Base-by-base conservation (phyloP, 2,888 invertebrate genomes). In the Spilarctia lutea region DNA sequence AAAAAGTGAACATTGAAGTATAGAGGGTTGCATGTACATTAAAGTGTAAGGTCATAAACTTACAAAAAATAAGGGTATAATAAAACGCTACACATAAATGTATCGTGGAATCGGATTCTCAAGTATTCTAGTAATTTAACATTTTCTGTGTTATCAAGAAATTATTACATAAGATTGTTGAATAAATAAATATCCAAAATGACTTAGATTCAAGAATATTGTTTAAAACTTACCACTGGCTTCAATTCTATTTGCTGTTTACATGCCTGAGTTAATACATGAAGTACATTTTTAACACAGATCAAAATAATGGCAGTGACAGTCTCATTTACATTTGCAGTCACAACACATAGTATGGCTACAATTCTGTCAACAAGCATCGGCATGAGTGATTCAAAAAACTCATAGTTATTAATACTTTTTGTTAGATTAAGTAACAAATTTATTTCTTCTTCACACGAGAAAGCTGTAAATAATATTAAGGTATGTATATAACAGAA, bases 231-330 rank as follows among this genome's bases (percentile, higher is more conserved):
- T 85, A 89, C 89, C 78, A 79, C 65, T 68, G 72, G 65, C 27
- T 74, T 65, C 56, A 81, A 74, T 74, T 80, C 65, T 68, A 71
- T 67, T 33, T 74, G 67, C 65, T 82, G 75, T 74, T 80, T 81
- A 35, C 84, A 81, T 60, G 81, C 75, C 27, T 81, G 77, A 33
- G 78, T 79, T 56, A 88, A 77, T 8, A 87, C 79, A 80, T 85
- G 86, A 1, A 93, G 78, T 13, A 90, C 68, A 76, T 86, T 88
- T 56, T 87, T 90, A 7, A 87, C 75, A 77, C 88, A 86, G 16
- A 74, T 77, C 33, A 93, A 75, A 27, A 86, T 79, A 66, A 80
- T 72, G 72, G 86, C 82, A 48, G 88, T 83, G 39, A 87, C 74
- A 35, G 72, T 73, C 27, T 80, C 75, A 78, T 89, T 83, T 3